Conservation (phyloP, 2,888 invertebrate species). For the Pachymerium ferrugineum region DNA sequence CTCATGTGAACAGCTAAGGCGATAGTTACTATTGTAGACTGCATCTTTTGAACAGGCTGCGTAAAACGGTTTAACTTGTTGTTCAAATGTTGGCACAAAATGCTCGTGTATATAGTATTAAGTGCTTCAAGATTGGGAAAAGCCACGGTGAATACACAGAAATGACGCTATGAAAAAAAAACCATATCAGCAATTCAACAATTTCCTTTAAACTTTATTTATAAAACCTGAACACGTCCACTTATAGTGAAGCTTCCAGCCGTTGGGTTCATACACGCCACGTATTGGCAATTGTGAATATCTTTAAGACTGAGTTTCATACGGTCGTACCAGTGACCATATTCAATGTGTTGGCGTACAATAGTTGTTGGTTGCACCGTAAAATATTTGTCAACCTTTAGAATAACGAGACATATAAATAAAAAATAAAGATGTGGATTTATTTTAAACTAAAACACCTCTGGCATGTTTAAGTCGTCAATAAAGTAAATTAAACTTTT, state of each 20-base stretch:
- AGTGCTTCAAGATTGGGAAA: slow-evolving; percentile 79
- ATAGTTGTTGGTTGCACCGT: slow-evolving; percentile 95
- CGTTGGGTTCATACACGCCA: slow-evolving; percentile 96
- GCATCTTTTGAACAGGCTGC: slow-evolving; percentile 61
- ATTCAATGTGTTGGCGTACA: slow-evolving; percentile 91
- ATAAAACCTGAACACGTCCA: slow-evolving; percentile 68
- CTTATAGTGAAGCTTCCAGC: slow-evolving; percentile 96
- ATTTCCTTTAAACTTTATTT: background rate
- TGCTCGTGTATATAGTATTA: slow-evolving; percentile 79
- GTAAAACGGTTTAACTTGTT: slow-evolving; percentile 77
- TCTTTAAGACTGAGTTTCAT: slow-evolving; percentile 83
- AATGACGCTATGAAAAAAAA: slow-evolving; percentile 46
- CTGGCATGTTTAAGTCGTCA: slow-evolving; percentile 98
- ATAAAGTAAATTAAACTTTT: slow-evolving; percentile 91
- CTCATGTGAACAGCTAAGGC: slow-evolving; percentile 80
- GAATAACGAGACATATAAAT: background rate
- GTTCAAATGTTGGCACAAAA: slow-evolving; percentile 75
- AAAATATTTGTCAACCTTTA: slow-evolving; percentile 76
- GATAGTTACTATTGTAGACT: slow-evolving; percentile 69
- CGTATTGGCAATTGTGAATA: slow-evolving; percentile 93
- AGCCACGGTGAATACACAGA: slow-evolving; percentile 56
- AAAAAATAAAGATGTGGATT: background rate
- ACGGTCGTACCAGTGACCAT: slow-evolving; percentile 94
- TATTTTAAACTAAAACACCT: slow-evolving; percentile 55
- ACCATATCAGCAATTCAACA: background rate